Evolutionary conservation across 2,888 invertebrate species (phyloP).

Genomic region (Oscheius sp.): DNA sequence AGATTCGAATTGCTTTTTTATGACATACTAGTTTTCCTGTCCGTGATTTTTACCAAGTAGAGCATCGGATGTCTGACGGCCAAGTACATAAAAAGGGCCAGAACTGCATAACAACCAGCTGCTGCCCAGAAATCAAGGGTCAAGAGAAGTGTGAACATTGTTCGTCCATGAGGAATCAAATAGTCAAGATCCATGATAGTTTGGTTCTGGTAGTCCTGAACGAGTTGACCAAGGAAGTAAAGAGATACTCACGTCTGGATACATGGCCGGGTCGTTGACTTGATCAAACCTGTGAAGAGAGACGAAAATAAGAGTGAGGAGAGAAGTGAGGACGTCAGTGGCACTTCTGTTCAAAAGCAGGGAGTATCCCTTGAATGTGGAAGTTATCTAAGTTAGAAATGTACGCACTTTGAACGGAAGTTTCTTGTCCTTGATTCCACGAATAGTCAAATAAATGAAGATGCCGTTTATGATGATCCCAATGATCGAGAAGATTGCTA

Average conservation of each 20-base stretch:
- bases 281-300: slow-evolving; percentile 47
- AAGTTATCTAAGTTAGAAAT: neutral
- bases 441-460: slow-evolving; percentile 44
- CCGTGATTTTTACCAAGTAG: slow-evolving; percentile 47
- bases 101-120: slow-evolving; percentile 53
- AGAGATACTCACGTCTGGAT: slow-evolving; percentile 25
- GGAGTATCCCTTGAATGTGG: slow-evolving; percentile 43
- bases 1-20: neutral
- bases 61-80: slow-evolving; percentile 51
- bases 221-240: neutral
- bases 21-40: slow-evolving; percentile 42
- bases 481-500: slow-evolving; percentile 43
- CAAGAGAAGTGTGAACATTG: slow-evolving; percentile 53
- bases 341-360: slow-evolving; percentile 53
- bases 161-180: slow-evolving; percentile 54
- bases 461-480: slow-evolving; percentile 47
- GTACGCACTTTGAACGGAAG: slow-evolving; percentile 52
- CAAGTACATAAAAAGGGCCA: slow-evolving; percentile 52
- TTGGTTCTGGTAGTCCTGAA: slow-evolving; percentile 35
- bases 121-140: slow-evolving; percentile 58
- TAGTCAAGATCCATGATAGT: slow-evolving; percentile 46
- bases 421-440: slow-evolving; percentile 46
- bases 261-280: slow-evolving; percentile 31
- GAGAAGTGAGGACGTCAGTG: slow-evolving; percentile 53
- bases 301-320: slow-evolving; percentile 54